A percentile compares a stretch with the other conserved stretches of the same genome.
These are phyloP conservation scores for Brenthis ino DNA, from an alignment of 2,888 invertebrate genomes.

Conservation along the genomic window DNA sequence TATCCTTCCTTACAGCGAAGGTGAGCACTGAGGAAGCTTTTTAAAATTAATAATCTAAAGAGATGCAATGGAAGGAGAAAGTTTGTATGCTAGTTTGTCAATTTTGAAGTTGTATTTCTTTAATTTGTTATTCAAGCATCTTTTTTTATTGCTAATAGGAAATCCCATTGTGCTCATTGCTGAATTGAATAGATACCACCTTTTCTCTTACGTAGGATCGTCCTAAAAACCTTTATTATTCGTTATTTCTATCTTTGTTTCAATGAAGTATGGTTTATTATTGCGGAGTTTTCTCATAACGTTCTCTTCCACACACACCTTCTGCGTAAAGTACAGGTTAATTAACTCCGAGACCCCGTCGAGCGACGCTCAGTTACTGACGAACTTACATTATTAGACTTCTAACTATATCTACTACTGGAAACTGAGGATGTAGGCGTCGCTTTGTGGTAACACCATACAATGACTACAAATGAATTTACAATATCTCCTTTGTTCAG, in stretches of 20 bases:
- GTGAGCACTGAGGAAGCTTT: too few relatives aligned
- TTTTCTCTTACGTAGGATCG: neutral
- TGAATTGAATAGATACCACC: too few relatives aligned
- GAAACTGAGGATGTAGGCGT: constrained; percentile 18
- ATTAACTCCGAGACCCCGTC: constrained; percentile 64
- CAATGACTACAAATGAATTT: constrained; percentile 9
- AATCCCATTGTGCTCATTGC: too few relatives aligned
- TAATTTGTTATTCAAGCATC: too few relatives aligned
- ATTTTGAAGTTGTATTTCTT: too few relatives aligned
- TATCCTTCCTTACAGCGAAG: too few relatives aligned
- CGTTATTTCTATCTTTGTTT: neutral
- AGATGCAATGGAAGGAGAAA: too few relatives aligned
- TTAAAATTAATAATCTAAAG: too few relatives aligned
- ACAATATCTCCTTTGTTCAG: neutral
- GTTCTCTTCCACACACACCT: constrained; percentile 54
- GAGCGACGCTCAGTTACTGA: constrained; percentile 50
- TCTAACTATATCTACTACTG: constrained; percentile 44
- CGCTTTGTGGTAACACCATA: constrained; percentile 16
- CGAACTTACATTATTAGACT: constrained; percentile 59
- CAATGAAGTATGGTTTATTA: constrained; percentile 11
- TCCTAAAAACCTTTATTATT: neutral
- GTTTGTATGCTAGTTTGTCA: too few relatives aligned
- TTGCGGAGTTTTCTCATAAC: constrained; percentile 68
- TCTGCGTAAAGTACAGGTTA: constrained; percentile 65
- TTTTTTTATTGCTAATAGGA: too few relatives aligned